Evolutionary conservation across 1,140 invertebrate species (phyloP), one percentile per base, ranked within the genome.

Genomic region (Pseudomyrmex gracilis): DNA sequence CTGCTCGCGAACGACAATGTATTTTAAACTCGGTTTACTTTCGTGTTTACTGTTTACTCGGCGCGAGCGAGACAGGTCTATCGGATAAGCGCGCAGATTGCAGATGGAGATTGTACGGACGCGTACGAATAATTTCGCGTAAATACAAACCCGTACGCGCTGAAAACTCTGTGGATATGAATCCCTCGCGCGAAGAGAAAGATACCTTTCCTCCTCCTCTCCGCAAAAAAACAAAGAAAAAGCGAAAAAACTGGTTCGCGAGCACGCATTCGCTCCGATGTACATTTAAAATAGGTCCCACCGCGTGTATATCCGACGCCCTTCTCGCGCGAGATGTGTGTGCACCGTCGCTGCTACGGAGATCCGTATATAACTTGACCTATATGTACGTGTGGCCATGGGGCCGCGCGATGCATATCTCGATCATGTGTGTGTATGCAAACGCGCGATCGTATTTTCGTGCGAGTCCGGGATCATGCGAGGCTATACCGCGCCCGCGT

Each of bases 311-410:
- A 70, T 88, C 63, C 53, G 34, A 22, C 73, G 74, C 73, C 49
- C 58, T 78, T 85, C 64, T 55, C 47, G 34, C 71, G 7, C 34
- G 34, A 47, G 53, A 53, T 76, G 64, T 78, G 80, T 73, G 71
- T 87, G n/a, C 64, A 70, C 43, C 74, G 66, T 68, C 55, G 57
- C 55, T 7, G 85, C 74, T 64, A 43, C 73, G 47, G 45, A 53
- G 60, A 87, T 76, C 70, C 71, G 66, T 84, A 58, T 57, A 82
- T 85, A 71, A 73, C 76, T 68, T 34, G 86, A 76, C 87, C 87
- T 77, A 87, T 87, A 87, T 34, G 34, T 88, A 74, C 68, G 86
- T 87, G 66, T 76, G 78, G 86, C 73, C 82, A 85, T 70, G 77
- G 70, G 73, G 73, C 58, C 61, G 34, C 61, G 34, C 73, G 82